Conservation (phyloP, 2,113 vertebrate genomes). For the Rhynchomys soricoides region DNA sequence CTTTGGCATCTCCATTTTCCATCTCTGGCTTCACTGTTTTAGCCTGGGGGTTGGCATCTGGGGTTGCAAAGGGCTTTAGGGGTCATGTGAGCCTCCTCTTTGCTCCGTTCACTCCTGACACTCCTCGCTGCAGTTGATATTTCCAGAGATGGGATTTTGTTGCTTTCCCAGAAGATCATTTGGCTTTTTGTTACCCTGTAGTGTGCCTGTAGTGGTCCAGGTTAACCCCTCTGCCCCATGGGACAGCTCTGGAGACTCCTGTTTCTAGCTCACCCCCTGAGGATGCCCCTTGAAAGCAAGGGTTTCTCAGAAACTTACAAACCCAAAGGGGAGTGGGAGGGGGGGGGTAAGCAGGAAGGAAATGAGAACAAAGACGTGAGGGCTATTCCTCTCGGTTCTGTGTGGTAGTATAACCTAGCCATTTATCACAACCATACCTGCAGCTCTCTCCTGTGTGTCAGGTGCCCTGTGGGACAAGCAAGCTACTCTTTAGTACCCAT, state of each 20-base stretch:
- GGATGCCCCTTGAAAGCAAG: background rate
- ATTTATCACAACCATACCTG: background rate
- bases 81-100: background rate
- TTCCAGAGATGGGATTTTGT: background rate
- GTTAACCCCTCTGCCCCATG: rapidly evolving
- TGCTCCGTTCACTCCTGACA: background rate
- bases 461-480: background rate
- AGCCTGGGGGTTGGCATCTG: background rate
- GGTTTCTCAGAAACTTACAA: conserved; percentile 48
- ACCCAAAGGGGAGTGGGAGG: background rate
- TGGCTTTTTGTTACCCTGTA: background rate
- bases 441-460: background rate
- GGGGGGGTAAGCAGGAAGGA: conserved; percentile 46
- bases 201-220: background rate
- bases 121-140: no score
- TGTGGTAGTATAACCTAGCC: background rate
- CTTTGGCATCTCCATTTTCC: background rate
- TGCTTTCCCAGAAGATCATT: background rate
- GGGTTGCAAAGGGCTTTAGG: background rate
- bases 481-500: background rate
- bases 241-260: background rate
- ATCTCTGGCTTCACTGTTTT: background rate
- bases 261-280: background rate
- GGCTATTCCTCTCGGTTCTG: background rate
- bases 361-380: background rate